Evolutionary conservation across 2,888 invertebrate genomes (phyloP), one percentile per base, ranked within the genome.

Genomic region (Cyrtodaria siliqua): DNA sequence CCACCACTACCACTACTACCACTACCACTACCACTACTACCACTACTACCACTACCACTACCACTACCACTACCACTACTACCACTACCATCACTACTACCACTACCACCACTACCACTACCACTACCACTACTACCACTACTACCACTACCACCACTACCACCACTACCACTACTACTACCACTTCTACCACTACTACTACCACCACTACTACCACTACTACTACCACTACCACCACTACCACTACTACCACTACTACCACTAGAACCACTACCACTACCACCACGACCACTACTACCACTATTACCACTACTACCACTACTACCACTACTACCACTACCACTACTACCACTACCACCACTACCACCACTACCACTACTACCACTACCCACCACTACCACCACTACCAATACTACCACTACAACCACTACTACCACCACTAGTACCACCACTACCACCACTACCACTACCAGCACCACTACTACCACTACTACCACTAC

Each of bases 291-390:
- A 57, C 40, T 12, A 57, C 40, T 20, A 57, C 57, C 20, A 57
- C 27, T 27, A 57, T 40, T 27, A 38, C 57, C 40, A 57, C 57
- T 40, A 29, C 33, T 20, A 57, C 57, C 57, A 57, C 57, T 40
- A 57, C 57, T 40, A 57, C 57, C 20, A 57, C 57, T n/a, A 61
- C 18, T 49, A 50, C 27, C 24, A 61, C 16, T 61, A 61, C 27
- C n/a, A 61, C 16, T 20, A 20, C 23, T 18, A 57, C 40, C 23
- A 57, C 18, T 20, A 57, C 57, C 23, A 57, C 40, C 40, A 57
- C 40, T 20, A 57, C 57, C 20, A 57, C 57, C 20, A 57, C 57
- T 40, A 57, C 23, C 14, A 57, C 57, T 27, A 29, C 40, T 20
- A 57, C 57, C 40, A 38, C n/a, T n/a, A n/a, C n/a, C n/a, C n/a